Evolutionary conservation across 2,113 vertebrate species (phyloP), one percentile per base, ranked within the genome.

Genomic region (Microcebus jonahi): DNA sequence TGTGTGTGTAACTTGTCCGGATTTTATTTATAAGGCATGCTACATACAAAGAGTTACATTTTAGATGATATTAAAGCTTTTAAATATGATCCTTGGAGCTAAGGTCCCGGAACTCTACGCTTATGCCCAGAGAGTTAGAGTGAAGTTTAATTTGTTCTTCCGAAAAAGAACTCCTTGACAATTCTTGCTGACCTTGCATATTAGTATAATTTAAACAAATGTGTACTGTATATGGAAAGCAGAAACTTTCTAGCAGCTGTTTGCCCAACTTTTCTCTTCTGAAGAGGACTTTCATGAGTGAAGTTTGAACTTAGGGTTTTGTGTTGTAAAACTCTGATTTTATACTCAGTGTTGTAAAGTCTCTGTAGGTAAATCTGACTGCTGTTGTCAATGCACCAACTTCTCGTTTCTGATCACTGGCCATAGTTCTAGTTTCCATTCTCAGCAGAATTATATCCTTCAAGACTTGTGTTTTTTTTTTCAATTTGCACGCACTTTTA

Each of bases 371-470:
- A 97, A 98, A 99, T 99, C 98, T 99, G 98, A 98, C 98, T 98
- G 98, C 94, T 77, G 97, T 79, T 93, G 87, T 96, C 94, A 96
- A 95, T 98, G 98, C 98, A 98, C 92, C 97, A 98, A 98, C 98
- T 99, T 98, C 98, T 98, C 29, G 23, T 98, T 98, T 97, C 98
- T 96, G 96, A 98, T 98, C 97, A 87, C 98, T 99, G 99, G 99
- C 98, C 88, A 93, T 48, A 73, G 96, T 98, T 99, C 98, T 99
- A 98, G 98, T 99, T 99, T 99, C 98, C 99, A 98, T 99, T 99
- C 98, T 98, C 95, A 98, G 97, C 97, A 99, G 98, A 98, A 98
- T 98, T 97, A 95, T 98, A 97, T 94, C 97, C 96, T 98, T 98
- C 96, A 98, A 98, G 97, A 98, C 97, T 95, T 97, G 97, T 97